These are phyloP conservation scores for Cinara cedri DNA, from an alignment of 2,888 invertebrate species.

Conservation along the genomic window DNA sequence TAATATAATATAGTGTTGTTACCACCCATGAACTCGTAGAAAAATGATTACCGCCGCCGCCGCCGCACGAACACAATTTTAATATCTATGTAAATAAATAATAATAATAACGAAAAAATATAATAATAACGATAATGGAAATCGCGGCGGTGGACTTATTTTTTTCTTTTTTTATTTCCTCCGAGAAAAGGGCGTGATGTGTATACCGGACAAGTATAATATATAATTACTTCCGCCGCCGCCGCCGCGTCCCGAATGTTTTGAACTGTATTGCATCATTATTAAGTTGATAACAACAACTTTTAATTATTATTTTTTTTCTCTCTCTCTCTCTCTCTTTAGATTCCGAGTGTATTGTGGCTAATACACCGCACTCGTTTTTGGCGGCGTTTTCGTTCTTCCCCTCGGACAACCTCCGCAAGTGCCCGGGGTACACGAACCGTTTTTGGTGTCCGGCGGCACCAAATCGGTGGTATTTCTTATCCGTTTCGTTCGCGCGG, in stretches of 20 bases:
- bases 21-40: constrained; percentile 16
- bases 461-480: no score
- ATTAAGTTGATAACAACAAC: no score
- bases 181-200: constrained; percentile 8
- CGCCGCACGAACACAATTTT: neutral
- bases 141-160: neutral
- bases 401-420: no score
- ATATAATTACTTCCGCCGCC: neutral
- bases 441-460: no score
- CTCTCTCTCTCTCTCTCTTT: no score
- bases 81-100: constrained; percentile 2
- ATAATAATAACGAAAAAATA: neutral
- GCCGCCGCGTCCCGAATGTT: neutral
- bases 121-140: neutral
- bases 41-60: neutral
- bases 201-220: neutral
- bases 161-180: neutral
- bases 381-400: no score
- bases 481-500: no score
- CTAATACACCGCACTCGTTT: no score
- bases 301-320: no score
- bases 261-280: neutral
- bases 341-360: no score
- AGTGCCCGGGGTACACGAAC: no score
- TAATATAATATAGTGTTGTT: constrained; percentile 38